Evolutionary conservation across 2,888 invertebrate genomes (phyloP).

Genomic region (Polydrusus pterygomalis): DNA sequence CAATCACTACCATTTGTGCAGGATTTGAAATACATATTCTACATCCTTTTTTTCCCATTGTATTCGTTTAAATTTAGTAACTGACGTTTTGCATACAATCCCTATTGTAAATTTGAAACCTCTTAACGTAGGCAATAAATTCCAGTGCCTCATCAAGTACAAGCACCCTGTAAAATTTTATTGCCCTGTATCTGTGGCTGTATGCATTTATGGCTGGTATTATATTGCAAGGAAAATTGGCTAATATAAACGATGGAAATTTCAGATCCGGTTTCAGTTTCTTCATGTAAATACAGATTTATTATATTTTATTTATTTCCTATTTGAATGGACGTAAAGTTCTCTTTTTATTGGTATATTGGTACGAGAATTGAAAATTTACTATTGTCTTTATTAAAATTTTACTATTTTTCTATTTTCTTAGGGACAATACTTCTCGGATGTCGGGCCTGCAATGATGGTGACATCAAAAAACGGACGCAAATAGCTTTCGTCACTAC

Average conservation of each 20-base stretch:
- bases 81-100: background rate
- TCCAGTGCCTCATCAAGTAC: background rate
- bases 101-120: background rate
- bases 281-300: background rate
- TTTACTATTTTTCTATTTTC: too few species aligned
- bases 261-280: background rate
- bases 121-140: constrained; percentile 11
- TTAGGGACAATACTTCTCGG: too few species aligned
- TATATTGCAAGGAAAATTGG: constrained; percentile 4
- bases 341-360: too few species aligned
- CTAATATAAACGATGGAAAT: constrained; percentile 2
- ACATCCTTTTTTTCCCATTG: background rate
- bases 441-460: too few species aligned
- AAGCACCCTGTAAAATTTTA: constrained; percentile 20
- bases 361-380: too few species aligned
- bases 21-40: background rate
- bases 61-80: background rate
- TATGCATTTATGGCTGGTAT: constrained; percentile 10
- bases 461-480: too few species aligned
- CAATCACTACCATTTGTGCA: background rate
- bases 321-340: too few species aligned
- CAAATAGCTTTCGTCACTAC: too few species aligned
- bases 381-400: too few species aligned
- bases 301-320: too few species aligned
- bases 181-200: background rate